Evolutionary conservation across 2,888 invertebrate species (phyloP), one percentile per base, ranked within the genome.

Genomic region (Gandaritis pyraliata): DNA sequence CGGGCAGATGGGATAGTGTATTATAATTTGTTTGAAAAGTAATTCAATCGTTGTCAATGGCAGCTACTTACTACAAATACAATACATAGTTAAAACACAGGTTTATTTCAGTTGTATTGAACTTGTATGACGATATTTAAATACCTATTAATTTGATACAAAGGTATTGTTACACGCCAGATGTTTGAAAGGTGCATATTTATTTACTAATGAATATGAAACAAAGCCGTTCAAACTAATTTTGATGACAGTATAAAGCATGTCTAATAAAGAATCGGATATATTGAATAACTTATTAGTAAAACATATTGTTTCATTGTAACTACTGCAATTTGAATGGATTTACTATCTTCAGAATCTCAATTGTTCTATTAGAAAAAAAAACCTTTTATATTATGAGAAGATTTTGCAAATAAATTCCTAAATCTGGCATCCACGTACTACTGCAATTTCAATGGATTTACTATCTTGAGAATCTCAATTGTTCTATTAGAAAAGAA

Each of bases 81-180:
- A 48, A 59, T 41, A 43, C 47, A 12, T 53, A 47, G 30, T 47
- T 52, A 30, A 52, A 39, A n/a, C 38, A 46, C n/a, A 39, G 30
- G 30, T 58, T 52, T 58, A 47, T 53, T 45, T 23, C 29, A 36
- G 46, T n/a, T 45, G 29, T 30, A 52, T n/a, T 52, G 10, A 46
- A 30, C 46, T 18, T 54, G 43, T 11, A 16, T 43, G 30, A 47
- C 29, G 13, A 15, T 11, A 33, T 3, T 33, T 33, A 48, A 48
- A 43, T 43, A 43, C 10, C 16, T 43, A 43, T 43, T 43, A 16
- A 16, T 43, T 43, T 16, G 15, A 43, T 11, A 16, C 43, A 11
- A 10, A 11, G 16, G 43, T 16, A 43, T 43, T 43, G 43, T 43
- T 15, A 10, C 10, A 43, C 16, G 43, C 16, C 41, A 41, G 41